Conservation (phyloP, 2,888 invertebrate species). For the Pseudolycoriella hygida region DNA sequence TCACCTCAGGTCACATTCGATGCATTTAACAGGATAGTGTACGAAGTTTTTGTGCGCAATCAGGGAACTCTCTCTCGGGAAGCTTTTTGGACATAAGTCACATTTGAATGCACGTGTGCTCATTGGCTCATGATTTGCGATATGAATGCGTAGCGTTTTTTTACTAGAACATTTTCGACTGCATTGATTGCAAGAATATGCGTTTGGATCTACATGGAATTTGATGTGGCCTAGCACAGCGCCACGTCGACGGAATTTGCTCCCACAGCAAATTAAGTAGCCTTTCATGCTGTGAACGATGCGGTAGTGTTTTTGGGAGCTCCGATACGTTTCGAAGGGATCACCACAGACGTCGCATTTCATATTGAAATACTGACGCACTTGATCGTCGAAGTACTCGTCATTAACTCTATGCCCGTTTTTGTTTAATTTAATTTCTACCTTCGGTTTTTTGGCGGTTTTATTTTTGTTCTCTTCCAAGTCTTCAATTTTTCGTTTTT, state of each 20-base stretch:
- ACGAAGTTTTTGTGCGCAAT: too few species aligned
- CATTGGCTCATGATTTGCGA: constrained; percentile 18
- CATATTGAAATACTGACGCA: constrained; percentile 21
- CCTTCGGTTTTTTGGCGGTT: too few species aligned
- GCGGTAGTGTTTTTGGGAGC: constrained; percentile 22
- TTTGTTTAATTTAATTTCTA: too few species aligned
- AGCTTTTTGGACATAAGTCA: constrained; percentile 23
- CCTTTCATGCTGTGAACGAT: constrained; percentile 19
- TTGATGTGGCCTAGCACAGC: constrained; percentile 25
- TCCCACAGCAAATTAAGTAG: constrained; percentile 24
- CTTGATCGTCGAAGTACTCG: constrained; percentile 17
- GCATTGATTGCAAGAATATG: constrained; percentile 9
- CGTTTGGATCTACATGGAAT: constrained; percentile 24
- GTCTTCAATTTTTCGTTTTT: too few species aligned
- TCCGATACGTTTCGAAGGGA: constrained; percentile 18
- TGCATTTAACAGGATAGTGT: too few species aligned
- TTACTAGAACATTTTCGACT: constrained; percentile 12
- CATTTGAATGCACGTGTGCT: constrained; percentile 20
- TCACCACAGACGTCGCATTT: constrained; percentile 21
- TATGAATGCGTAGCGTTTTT: constrained; percentile 22
- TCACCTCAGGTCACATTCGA: too few species aligned
- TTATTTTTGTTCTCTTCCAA: too few species aligned
- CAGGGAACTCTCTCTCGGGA: constrained; percentile 15
- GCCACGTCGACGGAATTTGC: constrained; percentile 23
- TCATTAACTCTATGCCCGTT: too few species aligned